Evolutionary conservation across 2,113 vertebrate species (phyloP).

Genomic region (Pedionomus torquatus): DNA sequence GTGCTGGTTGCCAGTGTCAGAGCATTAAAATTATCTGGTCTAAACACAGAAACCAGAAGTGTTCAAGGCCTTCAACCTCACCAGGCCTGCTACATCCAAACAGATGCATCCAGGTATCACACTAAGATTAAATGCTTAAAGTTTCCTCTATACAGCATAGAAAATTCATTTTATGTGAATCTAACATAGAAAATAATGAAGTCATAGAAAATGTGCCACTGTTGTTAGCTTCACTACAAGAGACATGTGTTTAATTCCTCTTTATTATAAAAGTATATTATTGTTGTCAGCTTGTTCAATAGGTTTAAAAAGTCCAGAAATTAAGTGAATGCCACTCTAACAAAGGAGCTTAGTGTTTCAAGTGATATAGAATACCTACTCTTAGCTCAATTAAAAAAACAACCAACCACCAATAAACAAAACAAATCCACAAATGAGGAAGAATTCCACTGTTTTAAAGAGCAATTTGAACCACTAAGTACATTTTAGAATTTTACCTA

Average conservation of each 20-base stretch:
- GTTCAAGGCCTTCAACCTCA: background rate
- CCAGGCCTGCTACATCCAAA: background rate
- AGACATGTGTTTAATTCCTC: accelerated
- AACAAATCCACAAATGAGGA: background rate
- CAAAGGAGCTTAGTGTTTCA: background rate
- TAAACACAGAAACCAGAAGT: background rate
- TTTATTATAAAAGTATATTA: background rate
- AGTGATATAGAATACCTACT: background rate
- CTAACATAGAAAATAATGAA: background rate
- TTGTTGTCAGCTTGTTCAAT: background rate
- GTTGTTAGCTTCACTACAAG: background rate
- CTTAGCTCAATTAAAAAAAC: background rate
- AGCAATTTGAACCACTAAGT: background rate
- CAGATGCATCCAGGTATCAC: background rate
- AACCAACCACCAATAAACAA: accelerated
- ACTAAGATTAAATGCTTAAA: background rate
- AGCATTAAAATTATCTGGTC: background rate
- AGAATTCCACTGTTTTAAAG: background rate
- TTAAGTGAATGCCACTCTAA: background rate
- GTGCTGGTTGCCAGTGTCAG: background rate
- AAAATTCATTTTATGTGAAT: background rate
- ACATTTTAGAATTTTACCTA: background rate
- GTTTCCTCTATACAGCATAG: background rate
- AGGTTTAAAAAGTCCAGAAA: background rate
- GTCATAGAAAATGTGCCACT: background rate